Base-by-base conservation (phyloP, 2,888 invertebrate genomes). In the Parelbella ahira region DNA sequence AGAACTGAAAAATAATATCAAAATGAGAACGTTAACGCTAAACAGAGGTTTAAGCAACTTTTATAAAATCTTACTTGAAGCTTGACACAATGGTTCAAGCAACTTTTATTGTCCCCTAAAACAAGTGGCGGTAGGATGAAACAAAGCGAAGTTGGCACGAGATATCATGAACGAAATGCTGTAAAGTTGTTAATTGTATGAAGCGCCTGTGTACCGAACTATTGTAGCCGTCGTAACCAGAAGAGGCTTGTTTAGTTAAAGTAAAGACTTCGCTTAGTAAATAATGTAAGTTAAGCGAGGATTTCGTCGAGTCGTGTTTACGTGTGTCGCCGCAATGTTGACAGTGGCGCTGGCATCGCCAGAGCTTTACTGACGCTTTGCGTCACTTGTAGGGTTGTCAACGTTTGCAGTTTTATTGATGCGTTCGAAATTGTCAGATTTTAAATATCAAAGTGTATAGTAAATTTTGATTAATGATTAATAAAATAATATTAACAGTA, bases 231-330 rank as follows among this genome's bases (percentile, higher is more conserved):
- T 62, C 57, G 51, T 47, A 45, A 56, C 44, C 63, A 67, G 62
- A 60, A 69, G 64, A 64, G 58, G 63, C 62, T 73, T 68, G 63
- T 63, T 66, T 68, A 63, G 67, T 62, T 57, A 56, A 59, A 71
- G 64, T 62, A 51, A 58, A 60, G 61, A 56, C 62, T 65, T 67
- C 59, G 53, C 58, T 64, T 56, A 46, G 68, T 66, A 72, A 76
- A 78, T 77, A 76, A 67, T 63, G 61, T 59, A 62, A 71, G 68
- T 70, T 69, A 56, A 54, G 62, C 39, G 12, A 47, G 64, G 60
- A 63, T 75, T 69, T 71, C 56, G 60, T 68, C 57, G 63, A 69
- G 67, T 54, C 54, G 47, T 75, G 68, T 78, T 71, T 74, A 70
- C 69, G 61, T 60, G 60, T 58, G 63, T 57, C 57, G 59, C 53